Evolutionary conservation across 2,888 invertebrate species (phyloP).

Genomic region (Gibbula magus): DNA sequence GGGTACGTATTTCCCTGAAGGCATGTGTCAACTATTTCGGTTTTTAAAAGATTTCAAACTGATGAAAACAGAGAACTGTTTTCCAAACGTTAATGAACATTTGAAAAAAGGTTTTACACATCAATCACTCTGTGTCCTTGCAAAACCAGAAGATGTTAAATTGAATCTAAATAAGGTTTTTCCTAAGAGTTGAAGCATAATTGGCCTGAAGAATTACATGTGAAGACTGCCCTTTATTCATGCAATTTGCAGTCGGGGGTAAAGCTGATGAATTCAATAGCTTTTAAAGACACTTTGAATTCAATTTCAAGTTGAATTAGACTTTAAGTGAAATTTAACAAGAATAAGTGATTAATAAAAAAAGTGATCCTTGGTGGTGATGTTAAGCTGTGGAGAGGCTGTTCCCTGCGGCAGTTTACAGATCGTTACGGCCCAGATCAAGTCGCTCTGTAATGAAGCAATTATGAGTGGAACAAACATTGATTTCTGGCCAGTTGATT

Average conservation of each 20-base stretch:
- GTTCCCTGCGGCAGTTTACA: too few relatives aligned
- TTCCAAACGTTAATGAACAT: too few relatives aligned
- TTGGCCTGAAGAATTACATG: neutral
- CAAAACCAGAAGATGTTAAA: too few relatives aligned
- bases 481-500: conserved; percentile 20
- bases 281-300: neutral
- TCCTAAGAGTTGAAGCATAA: neutral
- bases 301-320: neutral
- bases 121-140: too few relatives aligned
- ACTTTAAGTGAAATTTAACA: conserved; percentile 18
- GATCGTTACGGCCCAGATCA: neutral
- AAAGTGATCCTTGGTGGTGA: neutral
- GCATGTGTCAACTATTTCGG: too few relatives aligned
- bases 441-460: neutral
- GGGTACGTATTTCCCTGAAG: too few relatives aligned
- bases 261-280: conserved; percentile 9
- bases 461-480: conserved; percentile 16
- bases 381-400: too few relatives aligned
- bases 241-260: neutral
- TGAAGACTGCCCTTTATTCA: neutral
- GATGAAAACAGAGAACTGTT: too few relatives aligned
- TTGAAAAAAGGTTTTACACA: too few relatives aligned
- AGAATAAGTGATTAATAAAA: conserved; percentile 7
- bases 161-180: neutral
- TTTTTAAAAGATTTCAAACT: too few relatives aligned